phyloP scores from a whole-genome alignment of 2,113 vertebrate species.

The Amphiprion percula region DNA sequence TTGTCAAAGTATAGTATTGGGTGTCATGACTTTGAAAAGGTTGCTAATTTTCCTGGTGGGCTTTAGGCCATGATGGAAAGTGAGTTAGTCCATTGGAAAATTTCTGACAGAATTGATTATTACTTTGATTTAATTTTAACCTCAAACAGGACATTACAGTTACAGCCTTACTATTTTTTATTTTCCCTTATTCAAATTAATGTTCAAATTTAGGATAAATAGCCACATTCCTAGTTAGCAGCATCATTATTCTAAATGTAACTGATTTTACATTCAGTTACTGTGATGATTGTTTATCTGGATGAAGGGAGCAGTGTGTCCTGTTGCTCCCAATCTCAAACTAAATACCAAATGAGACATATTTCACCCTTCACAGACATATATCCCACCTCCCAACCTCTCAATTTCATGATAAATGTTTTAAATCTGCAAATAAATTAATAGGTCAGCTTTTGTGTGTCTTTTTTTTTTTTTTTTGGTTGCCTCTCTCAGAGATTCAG shows the following conservation, averaged over 20 bases:
- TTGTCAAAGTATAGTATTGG: too few species aligned
- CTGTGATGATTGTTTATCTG: conserved; percentile 21
- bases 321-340: conserved; percentile 43
- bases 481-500: conserved; percentile 4
- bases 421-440: conserved; percentile 60
- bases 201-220: not conserved
- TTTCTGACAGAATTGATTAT: not conserved
- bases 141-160: not conserved
- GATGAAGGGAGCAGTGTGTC: not conserved
- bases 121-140: not conserved
- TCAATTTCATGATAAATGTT: conserved; percentile 56
- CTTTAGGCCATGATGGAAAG: too few species aligned
- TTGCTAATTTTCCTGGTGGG: too few species aligned
- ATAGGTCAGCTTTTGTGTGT: conserved; percentile 19
- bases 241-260: not conserved
- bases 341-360: conserved; percentile 33
- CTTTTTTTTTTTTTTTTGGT: not conserved
- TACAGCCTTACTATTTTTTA: not conserved
- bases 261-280: conserved; percentile 41
- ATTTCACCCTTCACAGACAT: conserved; percentile 49
- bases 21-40: too few species aligned
- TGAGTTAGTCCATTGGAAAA: too few species aligned
- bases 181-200: not conserved
- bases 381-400: not conserved
- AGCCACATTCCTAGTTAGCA: not conserved